These are phyloP conservation scores for Cotesia congregata DNA, from an alignment of 2,888 invertebrate genomes.

Conservation along the genomic window DNA sequence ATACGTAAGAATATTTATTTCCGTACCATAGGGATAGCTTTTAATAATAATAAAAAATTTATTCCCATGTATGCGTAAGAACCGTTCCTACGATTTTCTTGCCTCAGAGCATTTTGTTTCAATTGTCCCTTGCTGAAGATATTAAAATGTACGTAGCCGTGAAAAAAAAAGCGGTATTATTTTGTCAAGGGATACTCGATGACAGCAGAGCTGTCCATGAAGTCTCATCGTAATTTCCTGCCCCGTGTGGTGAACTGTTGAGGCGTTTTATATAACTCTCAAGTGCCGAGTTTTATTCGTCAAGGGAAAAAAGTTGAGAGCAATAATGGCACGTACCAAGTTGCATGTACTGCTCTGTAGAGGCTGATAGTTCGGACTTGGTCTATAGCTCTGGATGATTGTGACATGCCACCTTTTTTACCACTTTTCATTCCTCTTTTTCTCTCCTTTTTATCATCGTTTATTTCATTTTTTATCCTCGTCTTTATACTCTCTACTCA, in stretches of 20 bases:
- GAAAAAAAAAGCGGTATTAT: slow-evolving; percentile 2
- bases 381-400: slow-evolving; percentile 1
- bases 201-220: slow-evolving; percentile 11
- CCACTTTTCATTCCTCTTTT: not conserved
- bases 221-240: slow-evolving; percentile 20
- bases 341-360: slow-evolving; percentile 20
- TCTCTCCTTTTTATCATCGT: not conserved
- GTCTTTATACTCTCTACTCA: not conserved
- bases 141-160: not conserved
- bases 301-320: not conserved
- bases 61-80: not conserved
- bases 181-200: not conserved
- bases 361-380: slow-evolving; percentile 25
- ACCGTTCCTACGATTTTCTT: too few species aligned
- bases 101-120: not conserved
- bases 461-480: not conserved
- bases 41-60: not conserved
- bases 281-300: slow-evolving; percentile 18
- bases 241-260: slow-evolving; percentile 13
- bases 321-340: slow-evolving; percentile 31
- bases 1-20: too few species aligned
- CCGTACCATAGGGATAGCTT: not conserved
- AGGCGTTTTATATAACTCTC: slow-evolving; percentile 3
- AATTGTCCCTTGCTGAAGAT: not conserved
- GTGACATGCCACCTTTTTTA: slow-evolving; percentile 6